Base-by-base conservation (phyloP, 2,888 invertebrate genomes). In the Dolichomitus sp. region DNA sequence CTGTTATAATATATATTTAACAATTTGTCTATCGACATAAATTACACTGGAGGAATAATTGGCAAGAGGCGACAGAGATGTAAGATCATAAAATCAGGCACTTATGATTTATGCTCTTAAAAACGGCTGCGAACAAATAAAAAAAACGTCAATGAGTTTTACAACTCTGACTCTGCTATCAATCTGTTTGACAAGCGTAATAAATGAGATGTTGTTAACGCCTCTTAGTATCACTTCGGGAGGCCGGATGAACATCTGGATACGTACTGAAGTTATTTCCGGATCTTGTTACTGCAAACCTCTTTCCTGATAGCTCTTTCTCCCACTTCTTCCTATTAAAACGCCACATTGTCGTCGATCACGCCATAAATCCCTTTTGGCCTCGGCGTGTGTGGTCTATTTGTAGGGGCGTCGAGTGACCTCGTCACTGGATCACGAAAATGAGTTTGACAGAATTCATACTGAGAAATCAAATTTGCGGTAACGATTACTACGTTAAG, bases 181-280 rank as follows among this genome's bases (percentile, higher is more conserved):
- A 12, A 37, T 37, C 1, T 61, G 33, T 17, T 37, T 37, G 33
- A 19, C 37, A 27, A 30, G 19, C 6, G 17, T 14, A 33, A 59
- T 33, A 59, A 59, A 57, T 11, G 54, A 57, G 14, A 50, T 48
- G 11, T 73, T 76, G 27, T 59, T 9, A 19, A n/a, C 42, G 66
- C 61, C 61, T 52, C 42, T 83, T 68, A 19, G 65, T 61, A 75
- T 59, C 12, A 75, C 68, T 80, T 75, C 73, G 66, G 63, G 70
- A 81, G 45, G 63, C 68, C 76, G 83, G 88, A 87, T 85, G 84
- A 87, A 86, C 85, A 81, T 90, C 85, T 89, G 69, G 80, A 88
- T 81, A 81, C 79, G 80, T 76, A 91, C 89, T 89, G 85, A 89
- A 90, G 90, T 89, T 93, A 92, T 92, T 92, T 93, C 88, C 85